Base-by-base conservation (phyloP, 2,888 invertebrate species). In the Apodemia hepburni region DNA sequence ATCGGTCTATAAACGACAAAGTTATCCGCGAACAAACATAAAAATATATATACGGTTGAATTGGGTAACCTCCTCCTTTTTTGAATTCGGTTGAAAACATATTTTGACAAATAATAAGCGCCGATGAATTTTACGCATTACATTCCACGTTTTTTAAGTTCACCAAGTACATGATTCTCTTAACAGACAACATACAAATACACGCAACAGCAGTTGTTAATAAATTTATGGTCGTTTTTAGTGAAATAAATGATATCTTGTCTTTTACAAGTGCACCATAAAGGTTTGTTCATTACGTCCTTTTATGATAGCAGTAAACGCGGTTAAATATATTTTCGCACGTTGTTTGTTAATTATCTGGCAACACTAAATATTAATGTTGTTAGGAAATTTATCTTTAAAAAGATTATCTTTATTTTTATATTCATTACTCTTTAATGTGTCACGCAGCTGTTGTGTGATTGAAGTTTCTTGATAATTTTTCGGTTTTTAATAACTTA, bases 241-340 rank as follows among this genome's bases (percentile, higher is more conserved):
- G 42, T 87, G 83, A 84, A 85, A 85, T 84, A 82, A 85, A 79
- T 82, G 83, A 87, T 84, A 86, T 86, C 85, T 54, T 79, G 87
- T 85, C 85, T 81, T 86, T 86, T 85, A 87, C 87, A 87, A 85
- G 85, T 83, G 77, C 80, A 78, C 82, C 84, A 85, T 88, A 88
- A 87, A 88, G 83, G 81, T 87, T 86, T 84, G 85, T 87, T 85
- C 82, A 84, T 87, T 85, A 82, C 82, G 78, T 78, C 73, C 72
- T 71, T 87, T 87, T 87, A 87, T 78, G 80, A 69, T 68, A 76
- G 82, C 65, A 70, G 82, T 86, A 81, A 84, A 86, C 42, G 71
- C 64, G 76, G 71, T 71, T 72, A 72, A 77, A 80, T 77, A 80
- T 79, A 81, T 80, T 80, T 85, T 84, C 80, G 85, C 85, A 81